phyloP scores from a whole-genome alignment of 1,140 invertebrate genomes.

The Pemphigus obesinymphae region DNA sequence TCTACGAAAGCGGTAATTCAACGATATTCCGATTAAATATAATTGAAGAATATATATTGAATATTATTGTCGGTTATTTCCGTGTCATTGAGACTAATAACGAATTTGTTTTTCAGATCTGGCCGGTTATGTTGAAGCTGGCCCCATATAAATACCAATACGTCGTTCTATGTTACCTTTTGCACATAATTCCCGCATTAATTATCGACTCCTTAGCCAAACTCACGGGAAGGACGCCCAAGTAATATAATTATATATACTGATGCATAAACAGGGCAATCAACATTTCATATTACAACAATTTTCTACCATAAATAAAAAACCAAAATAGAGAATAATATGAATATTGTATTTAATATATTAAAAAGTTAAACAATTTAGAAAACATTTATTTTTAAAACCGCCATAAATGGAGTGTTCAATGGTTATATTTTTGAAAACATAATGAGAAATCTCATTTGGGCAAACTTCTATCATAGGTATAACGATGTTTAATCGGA shows the following conservation, averaged over 20 bases:
- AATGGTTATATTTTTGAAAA: too few relatives aligned
- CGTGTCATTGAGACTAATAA: background rate
- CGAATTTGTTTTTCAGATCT: conserved; percentile 50
- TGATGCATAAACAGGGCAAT: too few relatives aligned
- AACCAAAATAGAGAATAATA: background rate
- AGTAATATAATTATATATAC: conserved; percentile 20
- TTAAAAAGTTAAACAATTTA: too few relatives aligned
- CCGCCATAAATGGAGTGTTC: too few relatives aligned
- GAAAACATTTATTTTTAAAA: too few relatives aligned
- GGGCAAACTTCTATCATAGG: too few relatives aligned
- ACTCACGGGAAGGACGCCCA: conserved; percentile 37
- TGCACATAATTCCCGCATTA: conserved; percentile 37
- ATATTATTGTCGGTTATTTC: background rate
- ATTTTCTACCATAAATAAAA: too few relatives aligned
- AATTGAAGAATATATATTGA: background rate
- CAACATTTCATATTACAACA: too few relatives aligned
- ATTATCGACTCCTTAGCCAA: conserved; percentile 35
- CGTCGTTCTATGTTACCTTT: conserved; percentile 7
- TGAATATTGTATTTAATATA: background rate
- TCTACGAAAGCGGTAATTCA: background rate
- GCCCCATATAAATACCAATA: conserved; percentile 26
- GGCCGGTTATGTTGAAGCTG: conserved; percentile 26
- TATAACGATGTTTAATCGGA: too few relatives aligned
- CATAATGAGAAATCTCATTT: too few relatives aligned
- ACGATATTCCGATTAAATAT: background rate